phyloP scores from a whole-genome alignment of 2,888 invertebrate genomes.

The Leptopilina drosophilae region DNA sequence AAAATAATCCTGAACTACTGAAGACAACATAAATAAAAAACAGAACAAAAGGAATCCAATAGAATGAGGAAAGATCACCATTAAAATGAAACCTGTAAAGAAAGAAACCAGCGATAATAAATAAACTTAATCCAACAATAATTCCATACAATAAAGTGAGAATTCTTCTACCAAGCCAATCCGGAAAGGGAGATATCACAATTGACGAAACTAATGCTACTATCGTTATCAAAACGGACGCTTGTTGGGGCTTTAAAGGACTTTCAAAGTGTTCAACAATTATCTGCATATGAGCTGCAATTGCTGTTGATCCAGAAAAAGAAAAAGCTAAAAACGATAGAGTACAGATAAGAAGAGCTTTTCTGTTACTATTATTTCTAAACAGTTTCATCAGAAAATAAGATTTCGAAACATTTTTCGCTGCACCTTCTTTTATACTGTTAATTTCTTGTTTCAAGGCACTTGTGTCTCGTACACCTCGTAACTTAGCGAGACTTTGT shows the following conservation, averaged over 20 bases:
- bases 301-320: background rate
- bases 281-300: background rate
- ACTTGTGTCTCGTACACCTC: background rate
- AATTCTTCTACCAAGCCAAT: background rate
- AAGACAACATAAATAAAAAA: background rate
- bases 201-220: background rate
- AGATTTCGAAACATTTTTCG: background rate
- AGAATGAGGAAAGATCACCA: background rate
- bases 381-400: background rate
- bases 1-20: background rate
- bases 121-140: background rate
- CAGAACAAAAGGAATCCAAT: background rate
- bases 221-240: background rate
- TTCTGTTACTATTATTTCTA: background rate
- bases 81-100: background rate
- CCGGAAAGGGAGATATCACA: background rate
- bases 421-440: background rate
- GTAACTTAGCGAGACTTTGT: constrained; percentile 3
- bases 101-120: background rate
- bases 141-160: background rate
- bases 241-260: background rate
- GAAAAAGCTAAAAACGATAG: background rate
- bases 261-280: background rate
- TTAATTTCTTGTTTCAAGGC: background rate
- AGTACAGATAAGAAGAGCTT: background rate